Base-by-base conservation (phyloP, 1,140 invertebrate genomes). In the Zelostemma sp. region DNA sequence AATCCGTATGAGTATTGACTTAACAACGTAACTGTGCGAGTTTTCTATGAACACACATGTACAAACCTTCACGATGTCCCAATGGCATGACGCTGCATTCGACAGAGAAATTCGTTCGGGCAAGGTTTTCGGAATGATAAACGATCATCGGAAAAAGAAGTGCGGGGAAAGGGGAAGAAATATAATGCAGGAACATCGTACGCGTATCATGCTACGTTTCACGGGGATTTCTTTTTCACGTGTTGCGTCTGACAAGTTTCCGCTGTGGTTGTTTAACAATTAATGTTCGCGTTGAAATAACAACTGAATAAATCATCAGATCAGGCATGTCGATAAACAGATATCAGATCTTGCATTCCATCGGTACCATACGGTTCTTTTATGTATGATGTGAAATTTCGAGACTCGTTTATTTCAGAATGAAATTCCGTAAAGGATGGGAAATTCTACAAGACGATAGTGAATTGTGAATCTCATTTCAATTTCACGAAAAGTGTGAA, bases 171-270 rank as follows among this genome's bases (percentile, higher is more conserved):
- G 71, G 60, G 72, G 60, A 54, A n/a, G n/a, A 59, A 62, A 63
- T 62, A 63, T 50, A 68, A 58, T 33, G 40, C 45, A 43, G 45
- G 61, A 35, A 65, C 60, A 43, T 56, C 49, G 51, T 55, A 43
- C 62, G 49, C 53, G 60, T 61, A 62, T 72, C 47, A 65, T 73
- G 50, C 58, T 40, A 50, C 41, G 55, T 62, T 69, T 69, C 43
- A 56, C 61, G 49, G 48, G 62, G 68, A 79, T 77, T 79, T 76
- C 74, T 40, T 73, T 76, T 72, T 72, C 71, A 72, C 68, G 65
- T 76, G 74, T 61, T 82, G 80, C 57, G 61, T 68, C 71, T 80
- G 80, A 81, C 80, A 46, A 79, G 66, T 82, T 82, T 82, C 79
- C 79, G 69, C 75, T 66, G 72, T 79, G 73, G 75, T 81, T 80